Base-by-base conservation (phyloP, 2,888 invertebrate genomes). In the Oscheius sp. region DNA sequence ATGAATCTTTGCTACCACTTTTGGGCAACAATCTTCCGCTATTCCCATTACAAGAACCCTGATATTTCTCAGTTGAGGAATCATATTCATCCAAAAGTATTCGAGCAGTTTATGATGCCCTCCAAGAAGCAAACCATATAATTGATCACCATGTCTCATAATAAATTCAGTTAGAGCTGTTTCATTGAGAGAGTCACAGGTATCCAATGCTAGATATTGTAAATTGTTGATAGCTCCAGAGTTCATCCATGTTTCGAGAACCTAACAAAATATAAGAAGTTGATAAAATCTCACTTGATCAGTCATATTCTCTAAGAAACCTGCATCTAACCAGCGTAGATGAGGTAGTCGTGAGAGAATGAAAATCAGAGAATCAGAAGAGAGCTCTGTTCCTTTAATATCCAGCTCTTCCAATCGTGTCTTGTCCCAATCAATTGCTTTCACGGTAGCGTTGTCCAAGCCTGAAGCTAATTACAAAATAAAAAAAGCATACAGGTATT, bases 341-440 rank as follows among this genome's bases (percentile, higher is more conserved):
- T 91, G 91, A 0, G 92, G 94, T 75, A 95, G 91, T 77, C 95
- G 89, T 0, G 92, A 91, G 17, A 99, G 89, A 90, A 98, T 92
- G 87, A 95, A 94, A 70, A 93, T 92, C 45, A 99, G 90, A 75
- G 95, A 94, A 86, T 97, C 96, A 0, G 94, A 91, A 1, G 93
- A 92, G 68, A 99, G 88, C 87, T 99, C 97, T 0, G 97, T 98
- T 1, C 94, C 98, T 28, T 78, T 80, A 50, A 99, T 92, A 85
- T 99, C 98, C 78, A 99, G 87, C 88, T 99, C 98, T 86, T 93
- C 93, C 66, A 99, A 88, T 14, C 83, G 79, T 1, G 94, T 93
- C 87, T 95, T 94, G 87, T 98, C 96, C 98, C 98, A 99, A 85
- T 97, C 96, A 8, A 95, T 95, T 86, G 92, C 92, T 92, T 93